phyloP scores from a whole-genome alignment of 2,113 vertebrate genomes.

The Dasyurus viverrinus region DNA sequence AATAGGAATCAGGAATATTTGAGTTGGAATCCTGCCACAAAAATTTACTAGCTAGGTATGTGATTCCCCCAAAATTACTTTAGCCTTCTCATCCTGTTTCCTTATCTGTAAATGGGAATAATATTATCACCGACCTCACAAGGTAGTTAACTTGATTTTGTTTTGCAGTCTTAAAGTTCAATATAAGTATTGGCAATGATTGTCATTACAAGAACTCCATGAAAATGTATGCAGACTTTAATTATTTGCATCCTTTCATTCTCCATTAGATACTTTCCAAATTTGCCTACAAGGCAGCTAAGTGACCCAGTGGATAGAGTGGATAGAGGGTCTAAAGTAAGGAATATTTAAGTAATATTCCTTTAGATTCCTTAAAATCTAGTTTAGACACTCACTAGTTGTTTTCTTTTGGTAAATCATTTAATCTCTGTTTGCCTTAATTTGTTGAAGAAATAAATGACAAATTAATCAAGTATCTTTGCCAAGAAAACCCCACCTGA shows the following conservation, averaged over 20 bases:
- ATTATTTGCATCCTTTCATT: background rate
- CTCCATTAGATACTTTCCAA: background rate
- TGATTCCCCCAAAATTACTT: background rate
- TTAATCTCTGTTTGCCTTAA: background rate
- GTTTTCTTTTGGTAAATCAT: background rate
- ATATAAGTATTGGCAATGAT: background rate
- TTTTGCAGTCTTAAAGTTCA: background rate
- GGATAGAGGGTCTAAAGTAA: background rate
- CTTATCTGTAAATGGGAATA: background rate
- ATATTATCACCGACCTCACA: background rate
- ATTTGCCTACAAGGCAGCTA: background rate
- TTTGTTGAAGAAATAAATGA: background rate
- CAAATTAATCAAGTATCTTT: background rate
- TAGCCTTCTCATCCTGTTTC: background rate
- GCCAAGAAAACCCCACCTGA: background rate
- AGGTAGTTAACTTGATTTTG: background rate
- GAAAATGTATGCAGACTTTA: background rate
- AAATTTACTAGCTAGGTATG: background rate
- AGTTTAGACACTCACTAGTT: background rate
- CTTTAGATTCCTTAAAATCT: background rate
- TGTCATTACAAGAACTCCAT: background rate
- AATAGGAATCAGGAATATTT: background rate
- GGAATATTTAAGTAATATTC: background rate
- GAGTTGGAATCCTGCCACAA: background rate
- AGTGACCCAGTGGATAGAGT: background rate